Conservation (phyloP, 2,888 invertebrate species). For the Pristionchus exspectatus region DNA sequence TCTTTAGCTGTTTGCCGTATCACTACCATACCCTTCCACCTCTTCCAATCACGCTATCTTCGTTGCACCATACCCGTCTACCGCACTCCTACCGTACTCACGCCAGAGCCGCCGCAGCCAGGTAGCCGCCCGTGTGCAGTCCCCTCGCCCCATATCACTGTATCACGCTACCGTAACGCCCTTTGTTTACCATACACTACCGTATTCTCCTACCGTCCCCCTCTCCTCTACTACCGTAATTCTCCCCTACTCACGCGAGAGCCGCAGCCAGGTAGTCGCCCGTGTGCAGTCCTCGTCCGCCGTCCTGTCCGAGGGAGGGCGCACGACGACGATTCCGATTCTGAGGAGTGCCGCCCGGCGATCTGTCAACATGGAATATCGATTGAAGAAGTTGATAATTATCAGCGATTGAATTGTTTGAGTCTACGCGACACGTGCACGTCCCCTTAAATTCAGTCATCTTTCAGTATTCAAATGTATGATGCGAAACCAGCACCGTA, state of each 20-base stretch:
- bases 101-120: slow-evolving; percentile 28
- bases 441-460: too few relatives aligned
- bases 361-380: background rate
- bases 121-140: slow-evolving; percentile 8
- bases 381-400: background rate
- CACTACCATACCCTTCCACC: background rate
- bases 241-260: slow-evolving; percentile 32
- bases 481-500: too few relatives aligned
- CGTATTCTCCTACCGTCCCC: background rate
- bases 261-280: slow-evolving; percentile 41
- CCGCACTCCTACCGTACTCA: background rate
- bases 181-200: too few relatives aligned
- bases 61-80: background rate
- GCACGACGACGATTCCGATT: background rate
- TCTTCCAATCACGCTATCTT: too few relatives aligned
- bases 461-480: too few relatives aligned
- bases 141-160: background rate
- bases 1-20: background rate
- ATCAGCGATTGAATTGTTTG: too few relatives aligned
- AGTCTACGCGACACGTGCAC: too few relatives aligned
- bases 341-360: slow-evolving; percentile 48
- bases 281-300: background rate
- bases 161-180: background rate
- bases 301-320: slow-evolving; percentile 48
- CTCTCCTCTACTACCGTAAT: background rate